Conservation (phyloP, 1,140 invertebrate genomes). For the Tetramorium alpestre region DNA sequence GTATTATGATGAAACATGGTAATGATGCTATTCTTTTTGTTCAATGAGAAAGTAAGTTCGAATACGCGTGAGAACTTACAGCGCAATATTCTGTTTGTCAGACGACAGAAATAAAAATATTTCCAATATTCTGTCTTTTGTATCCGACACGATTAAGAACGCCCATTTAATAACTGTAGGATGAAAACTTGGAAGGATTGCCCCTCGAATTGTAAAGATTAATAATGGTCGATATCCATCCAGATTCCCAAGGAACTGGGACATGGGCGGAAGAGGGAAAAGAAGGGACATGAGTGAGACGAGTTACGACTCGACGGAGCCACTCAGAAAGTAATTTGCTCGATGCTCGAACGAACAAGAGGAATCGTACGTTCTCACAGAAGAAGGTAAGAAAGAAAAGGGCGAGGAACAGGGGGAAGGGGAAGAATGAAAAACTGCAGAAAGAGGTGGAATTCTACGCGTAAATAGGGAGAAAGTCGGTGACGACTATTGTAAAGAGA, state of each 20-base stretch:
- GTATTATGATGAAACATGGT: neutral
- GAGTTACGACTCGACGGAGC: slow-evolving; percentile 63
- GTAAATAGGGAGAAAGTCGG: slow-evolving; percentile 62
- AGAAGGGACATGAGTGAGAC: slow-evolving; percentile 47
- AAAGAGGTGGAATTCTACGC: slow-evolving; percentile 43
- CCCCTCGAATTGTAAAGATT: slow-evolving; percentile 64
- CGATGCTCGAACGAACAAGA: slow-evolving; percentile 65
- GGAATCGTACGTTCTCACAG: slow-evolving; percentile 59
- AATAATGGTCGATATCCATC: slow-evolving; percentile 72
- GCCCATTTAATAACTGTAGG: slow-evolving; percentile 69
- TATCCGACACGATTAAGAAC: slow-evolving; percentile 62
- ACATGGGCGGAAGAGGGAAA: slow-evolving; percentile 11
- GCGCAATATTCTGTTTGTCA: slow-evolving; percentile 8
- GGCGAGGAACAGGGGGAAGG: neutral
- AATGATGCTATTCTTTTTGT: slow-evolving; percentile 3
- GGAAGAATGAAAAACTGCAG: slow-evolving; percentile 35
- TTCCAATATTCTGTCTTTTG: slow-evolving; percentile 60
- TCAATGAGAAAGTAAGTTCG: neutral
- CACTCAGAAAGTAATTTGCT: slow-evolving; percentile 75
- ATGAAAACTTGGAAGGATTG: slow-evolving; percentile 69
- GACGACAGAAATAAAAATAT: slow-evolving; percentile 57
- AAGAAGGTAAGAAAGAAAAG: slow-evolving; percentile 28
- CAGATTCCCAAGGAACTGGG: slow-evolving; percentile 49
- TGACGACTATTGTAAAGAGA: slow-evolving; percentile 22
- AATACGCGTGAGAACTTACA: slow-evolving; percentile 8